Conservation (phyloP, 2,113 vertebrate genomes). For the Neogale vison region DNA sequence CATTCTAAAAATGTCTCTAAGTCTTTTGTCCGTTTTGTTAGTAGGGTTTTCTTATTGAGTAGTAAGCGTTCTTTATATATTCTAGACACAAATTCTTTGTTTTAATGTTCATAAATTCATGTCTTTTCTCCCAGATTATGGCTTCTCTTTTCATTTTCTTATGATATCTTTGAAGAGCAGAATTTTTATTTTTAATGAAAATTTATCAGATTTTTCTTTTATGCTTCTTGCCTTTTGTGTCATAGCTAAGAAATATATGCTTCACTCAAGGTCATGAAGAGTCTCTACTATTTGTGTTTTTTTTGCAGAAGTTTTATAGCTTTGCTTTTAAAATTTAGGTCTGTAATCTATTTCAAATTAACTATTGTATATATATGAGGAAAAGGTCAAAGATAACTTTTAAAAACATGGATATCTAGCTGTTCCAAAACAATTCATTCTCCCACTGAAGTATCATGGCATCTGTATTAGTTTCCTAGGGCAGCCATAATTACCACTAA, state of each 20-base stretch:
- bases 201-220: neutral
- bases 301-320: neutral
- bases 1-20: neutral
- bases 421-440: neutral
- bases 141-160: neutral
- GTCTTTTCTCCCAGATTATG: neutral
- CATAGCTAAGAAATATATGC: neutral
- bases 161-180: neutral
- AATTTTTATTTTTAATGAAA: slow-evolving; percentile 7
- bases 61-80: neutral
- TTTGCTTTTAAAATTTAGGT: neutral
- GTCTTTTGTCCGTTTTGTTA: neutral
- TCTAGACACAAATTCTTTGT: neutral
- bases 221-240: neutral
- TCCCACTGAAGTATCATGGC: neutral
- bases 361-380: neutral
- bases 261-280: neutral
- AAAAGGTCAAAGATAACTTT: neutral
- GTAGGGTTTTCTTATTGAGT: neutral
- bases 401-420: neutral
- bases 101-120: neutral
- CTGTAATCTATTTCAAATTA: neutral
- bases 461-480: neutral
- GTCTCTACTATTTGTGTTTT: neutral
- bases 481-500: neutral